Evolutionary conservation across 2,888 invertebrate genomes (phyloP), one percentile per base, ranked within the genome.

Genomic region (Ceramica pisi): DNA sequence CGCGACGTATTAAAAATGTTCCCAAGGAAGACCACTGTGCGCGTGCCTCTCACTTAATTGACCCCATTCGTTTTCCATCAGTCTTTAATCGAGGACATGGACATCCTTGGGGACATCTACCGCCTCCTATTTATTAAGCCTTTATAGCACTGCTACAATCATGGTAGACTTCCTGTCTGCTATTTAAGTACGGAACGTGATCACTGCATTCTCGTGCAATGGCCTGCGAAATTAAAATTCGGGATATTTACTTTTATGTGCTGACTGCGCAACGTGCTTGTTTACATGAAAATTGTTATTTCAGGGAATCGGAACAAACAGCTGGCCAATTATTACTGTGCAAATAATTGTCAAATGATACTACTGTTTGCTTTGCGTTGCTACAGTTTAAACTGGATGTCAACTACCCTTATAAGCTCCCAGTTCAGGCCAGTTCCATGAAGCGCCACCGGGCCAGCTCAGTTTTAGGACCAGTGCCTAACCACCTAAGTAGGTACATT

Each of bases 31-130:
- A 69, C 59, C 48, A 55, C 31, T 67, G 61, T 46, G 75, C 55
- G 78, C 75, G 65, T 74, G 80, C 65, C 65, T 60, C 75, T 70
- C 68, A 71, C 14, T 80, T 84, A 31, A 88, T 88, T 82, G 64
- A 60, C 72, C 79, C 90, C 88, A 93, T 93, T 92, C 90, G 82
- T 89, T 90, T 91, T 88, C 88, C 86, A 92, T 92, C 88, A 88
- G 68, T 69, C 64, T 69, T 80, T 89, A 90, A 91, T 88, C 83
- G 80, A 72, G 64, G 67, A 69, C 71, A 59, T 60, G 62, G 62
- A 16, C 14, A 53, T 81, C 84, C 76, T 68, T 46, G 23, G 48
- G 66, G 84, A 66, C 56, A 56, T 67, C 35, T 55, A 14, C 23
- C 35, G 50, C 26, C 23, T 44, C 14, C n/a, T 50, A 51, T 59